Conservation (phyloP, 1,140 invertebrate species). For the Drosophila pachea region DNA sequence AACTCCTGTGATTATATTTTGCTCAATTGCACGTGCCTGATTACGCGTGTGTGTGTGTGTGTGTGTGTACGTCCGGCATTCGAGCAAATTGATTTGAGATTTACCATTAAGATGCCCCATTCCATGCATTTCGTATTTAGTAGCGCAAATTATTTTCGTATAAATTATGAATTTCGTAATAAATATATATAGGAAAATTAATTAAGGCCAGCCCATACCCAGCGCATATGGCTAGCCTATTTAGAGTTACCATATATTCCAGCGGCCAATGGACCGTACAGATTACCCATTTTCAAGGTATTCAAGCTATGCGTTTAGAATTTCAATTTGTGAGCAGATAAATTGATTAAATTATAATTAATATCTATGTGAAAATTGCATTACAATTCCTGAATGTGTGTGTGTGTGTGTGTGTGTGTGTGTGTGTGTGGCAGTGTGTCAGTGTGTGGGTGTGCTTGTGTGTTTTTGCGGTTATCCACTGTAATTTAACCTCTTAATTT, state of each 20-base stretch:
- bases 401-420: too few relatives aligned
- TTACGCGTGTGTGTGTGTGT: constrained; percentile 10
- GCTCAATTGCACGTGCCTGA: constrained; percentile 68
- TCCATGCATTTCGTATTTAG: constrained; percentile 53
- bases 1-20: constrained; percentile 74
- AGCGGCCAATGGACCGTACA: background rate
- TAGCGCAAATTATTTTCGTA: constrained; percentile 67
- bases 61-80: constrained; percentile 20
- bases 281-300: constrained; percentile 2
- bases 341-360: constrained; percentile 23
- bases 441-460: background rate
- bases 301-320: constrained; percentile 7
- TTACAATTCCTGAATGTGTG: background rate
- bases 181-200: constrained; percentile 65
- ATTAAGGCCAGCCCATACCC: constrained; percentile 44
- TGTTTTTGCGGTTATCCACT: background rate
- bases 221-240: constrained; percentile 19
- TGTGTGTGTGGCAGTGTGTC: background rate
- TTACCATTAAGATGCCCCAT: constrained; percentile 60
- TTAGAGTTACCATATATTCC: constrained; percentile 5
- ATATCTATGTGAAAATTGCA: background rate
- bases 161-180: constrained; percentile 71
- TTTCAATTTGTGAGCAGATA: constrained; percentile 3
- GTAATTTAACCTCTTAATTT: background rate
- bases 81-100: constrained; percentile 56